A percentile compares a stretch with the other conserved stretches of the same genome.
phyloP scores from a whole-genome alignment of 2,888 invertebrate species.

The Baronia brevicornis region DNA sequence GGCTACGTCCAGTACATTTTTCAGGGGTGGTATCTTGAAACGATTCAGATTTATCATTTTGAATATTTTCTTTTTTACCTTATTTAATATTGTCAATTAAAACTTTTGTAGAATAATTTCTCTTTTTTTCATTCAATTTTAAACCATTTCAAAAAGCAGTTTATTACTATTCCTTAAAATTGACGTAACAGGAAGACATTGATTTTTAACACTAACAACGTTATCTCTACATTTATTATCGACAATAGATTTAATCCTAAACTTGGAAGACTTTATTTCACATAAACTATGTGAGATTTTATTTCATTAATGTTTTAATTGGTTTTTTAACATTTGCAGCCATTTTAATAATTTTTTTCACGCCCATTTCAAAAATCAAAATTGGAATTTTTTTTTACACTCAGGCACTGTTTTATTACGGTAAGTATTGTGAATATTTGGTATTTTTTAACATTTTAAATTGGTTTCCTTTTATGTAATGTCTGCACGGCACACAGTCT shows the following conservation, averaged over 20 bases:
- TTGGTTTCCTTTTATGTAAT: conserved; percentile 40
- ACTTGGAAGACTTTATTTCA: conserved; percentile 69
- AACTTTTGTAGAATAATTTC: background rate
- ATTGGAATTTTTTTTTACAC: conserved; percentile 13
- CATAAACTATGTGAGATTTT: conserved; percentile 31
- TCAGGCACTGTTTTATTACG: conserved; percentile 13
- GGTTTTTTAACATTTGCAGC: conserved; percentile 29
- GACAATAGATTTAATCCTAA: conserved; percentile 29
- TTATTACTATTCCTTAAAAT: conserved; percentile 22
- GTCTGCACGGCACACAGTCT: conserved; percentile 43
- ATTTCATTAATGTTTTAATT: conserved; percentile 18
- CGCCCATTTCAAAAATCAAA: conserved; percentile 22
- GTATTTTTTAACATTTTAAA: conserved; percentile 44
- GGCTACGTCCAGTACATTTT: conserved; percentile 86
- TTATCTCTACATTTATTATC: conserved; percentile 13
- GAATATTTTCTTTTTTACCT: conserved; percentile 15
- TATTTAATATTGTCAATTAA: conserved; percentile 15
- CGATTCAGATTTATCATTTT: conserved; percentile 66
- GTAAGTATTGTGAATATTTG: conserved; percentile 18
- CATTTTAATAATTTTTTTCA: conserved; percentile 36
- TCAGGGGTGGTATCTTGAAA: conserved; percentile 81
- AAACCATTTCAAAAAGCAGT: conserved; percentile 4
- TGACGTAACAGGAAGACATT: conserved; percentile 33
- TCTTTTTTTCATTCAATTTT: conserved; percentile 1
- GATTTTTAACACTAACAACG: conserved; percentile 24